Evolutionary conservation across 2,797 vertebrate genomes (phyloP).

Genomic region (Sparidentex hasta): DNA sequence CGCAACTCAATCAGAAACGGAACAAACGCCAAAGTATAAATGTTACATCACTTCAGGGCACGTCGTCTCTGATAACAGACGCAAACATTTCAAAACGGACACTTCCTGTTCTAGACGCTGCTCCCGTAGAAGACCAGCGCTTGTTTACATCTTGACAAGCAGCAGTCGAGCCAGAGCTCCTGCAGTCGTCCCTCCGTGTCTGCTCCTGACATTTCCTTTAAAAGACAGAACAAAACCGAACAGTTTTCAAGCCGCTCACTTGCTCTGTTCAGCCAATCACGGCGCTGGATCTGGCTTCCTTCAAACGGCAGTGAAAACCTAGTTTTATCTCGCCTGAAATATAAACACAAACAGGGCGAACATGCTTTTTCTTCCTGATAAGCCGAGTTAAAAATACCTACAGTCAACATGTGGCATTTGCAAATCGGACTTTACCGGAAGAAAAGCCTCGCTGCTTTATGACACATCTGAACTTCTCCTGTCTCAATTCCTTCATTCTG

Average conservation of each 20-base stretch:
- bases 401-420: background rate
- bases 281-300: background rate
- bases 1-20: background rate
- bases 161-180: background rate
- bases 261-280: background rate
- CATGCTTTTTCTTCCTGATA: background rate
- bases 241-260: background rate
- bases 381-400: background rate
- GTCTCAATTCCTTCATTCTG: background rate
- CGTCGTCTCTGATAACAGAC: background rate
- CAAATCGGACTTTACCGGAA: background rate
- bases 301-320: background rate
- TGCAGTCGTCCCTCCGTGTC: background rate
- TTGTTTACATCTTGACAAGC: constrained; percentile 10
- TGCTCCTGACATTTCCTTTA: constrained; percentile 22
- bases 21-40: constrained; percentile 1
- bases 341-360: background rate
- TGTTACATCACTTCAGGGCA: constrained; percentile 3
- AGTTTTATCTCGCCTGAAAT: constrained; percentile 7
- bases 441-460: background rate
- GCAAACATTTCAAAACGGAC: background rate
- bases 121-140: background rate
- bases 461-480: background rate
- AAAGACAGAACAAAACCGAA: background rate
- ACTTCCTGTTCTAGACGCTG: background rate